Evolutionary conservation across 2,113 vertebrate species (phyloP), one percentile per base, ranked within the genome.

Genomic region (human (Homo sapiens)): DNA sequence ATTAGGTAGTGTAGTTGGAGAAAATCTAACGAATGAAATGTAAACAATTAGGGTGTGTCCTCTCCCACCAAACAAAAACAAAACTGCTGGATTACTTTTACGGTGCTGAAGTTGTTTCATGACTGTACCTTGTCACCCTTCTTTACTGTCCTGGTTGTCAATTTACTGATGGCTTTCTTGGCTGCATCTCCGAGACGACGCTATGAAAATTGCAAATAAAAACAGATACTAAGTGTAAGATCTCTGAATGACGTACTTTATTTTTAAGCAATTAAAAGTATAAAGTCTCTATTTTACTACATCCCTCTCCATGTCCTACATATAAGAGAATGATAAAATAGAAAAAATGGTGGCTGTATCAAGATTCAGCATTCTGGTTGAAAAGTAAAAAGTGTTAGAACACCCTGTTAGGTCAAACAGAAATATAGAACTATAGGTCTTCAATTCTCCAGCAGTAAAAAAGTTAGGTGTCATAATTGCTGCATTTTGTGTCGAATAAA

Each of bases 151-250:
- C 99, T 99, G 4, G 99, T 99, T 80, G 99, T 99, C 97, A 99
- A 96, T 98, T 99, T 99, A 97, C 99, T 99, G 13, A 99, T 99
- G 93, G 99, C 99, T 98, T 99, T 99, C 98, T 99, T 99, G 23
- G 99, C 99, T 95, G 99, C 99, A 98, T 99, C 99, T 95, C 99
- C 99, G 73, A 99, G 99, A 48, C 99, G 99, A 98, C 99, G 99
- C 99, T 99, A 98, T 95, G 96, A 95, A 98, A 98, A 97, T 86
- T 88, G 97, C 13, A 99, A 91, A 97, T 87, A 98, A 94, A 97
- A 97, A 87, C 20, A 98, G 40, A 85, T 80, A 97, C 98, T 98
- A 98, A 90, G 96, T 43, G 66, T 75, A 83, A 90, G 79, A 90
- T 96, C 93, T 98, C 85, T 93, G 95, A 92, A 94, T 93, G 85